A percentile compares a stretch with the other conserved stretches of the same genome.
Evolutionary conservation across 2,113 vertebrate species (phyloP).

Genomic region (Melanerpes formicivorus): DNA sequence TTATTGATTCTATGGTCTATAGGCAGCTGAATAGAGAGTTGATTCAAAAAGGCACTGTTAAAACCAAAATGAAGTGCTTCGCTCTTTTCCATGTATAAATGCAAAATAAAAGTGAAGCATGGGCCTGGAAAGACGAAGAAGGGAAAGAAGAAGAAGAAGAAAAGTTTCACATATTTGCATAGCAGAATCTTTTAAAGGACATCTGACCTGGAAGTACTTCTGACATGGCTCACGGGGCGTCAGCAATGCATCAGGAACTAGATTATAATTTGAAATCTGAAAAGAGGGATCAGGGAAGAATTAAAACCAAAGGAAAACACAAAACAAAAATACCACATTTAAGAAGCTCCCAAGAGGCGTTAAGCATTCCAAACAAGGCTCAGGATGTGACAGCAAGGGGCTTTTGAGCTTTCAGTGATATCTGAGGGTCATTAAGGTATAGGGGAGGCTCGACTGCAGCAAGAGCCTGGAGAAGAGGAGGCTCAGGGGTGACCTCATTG

Average conservation of each 20-base stretch:
- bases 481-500: too few relatives aligned
- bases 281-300: constrained; percentile 81
- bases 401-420: background rate
- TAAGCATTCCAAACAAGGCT: constrained; percentile 32
- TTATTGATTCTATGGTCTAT: background rate
- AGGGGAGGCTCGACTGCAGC: background rate
- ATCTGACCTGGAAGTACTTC: constrained; percentile 86
- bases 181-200: constrained; percentile 71
- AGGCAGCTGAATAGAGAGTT: background rate
- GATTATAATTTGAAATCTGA: constrained; percentile 84
- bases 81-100: constrained; percentile 4
- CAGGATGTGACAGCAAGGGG: background rate
- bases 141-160: background rate
- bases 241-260: constrained; percentile 78
- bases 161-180: constrained; percentile 40
- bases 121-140: background rate
- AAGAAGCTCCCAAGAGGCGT: constrained; percentile 14
- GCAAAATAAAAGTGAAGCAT: constrained; percentile 29
- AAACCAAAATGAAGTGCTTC: background rate
- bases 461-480: background rate
- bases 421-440: background rate
- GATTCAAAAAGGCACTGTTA: background rate
- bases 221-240: constrained; percentile 80
- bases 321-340: constrained; percentile 59
- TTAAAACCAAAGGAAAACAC: constrained; percentile 76